phyloP scores from a whole-genome alignment of 2,888 invertebrate genomes.

The Apamea monoglypha region DNA sequence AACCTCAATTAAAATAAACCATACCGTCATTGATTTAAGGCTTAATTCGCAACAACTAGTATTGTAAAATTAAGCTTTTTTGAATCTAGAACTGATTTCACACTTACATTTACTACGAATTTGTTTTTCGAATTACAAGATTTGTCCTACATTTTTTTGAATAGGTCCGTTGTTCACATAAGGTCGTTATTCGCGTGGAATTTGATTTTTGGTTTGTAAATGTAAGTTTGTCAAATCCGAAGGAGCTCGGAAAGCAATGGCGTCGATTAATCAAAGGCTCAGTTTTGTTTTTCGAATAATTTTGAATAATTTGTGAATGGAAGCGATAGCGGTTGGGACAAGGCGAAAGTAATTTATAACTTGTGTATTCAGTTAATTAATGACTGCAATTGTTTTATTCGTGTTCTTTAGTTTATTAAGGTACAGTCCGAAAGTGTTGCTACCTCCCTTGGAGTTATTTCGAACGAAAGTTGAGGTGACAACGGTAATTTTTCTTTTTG shows the following conservation, averaged over 20 bases:
- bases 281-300: slow-evolving; percentile 81
- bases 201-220: slow-evolving; percentile 31
- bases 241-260: slow-evolving; percentile 77
- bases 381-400: slow-evolving; percentile 77
- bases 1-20: slow-evolving; percentile 58
- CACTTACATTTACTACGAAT: slow-evolving; percentile 71
- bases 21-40: slow-evolving; percentile 48
- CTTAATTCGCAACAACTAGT: slow-evolving; percentile 51
- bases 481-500: slow-evolving; percentile 22
- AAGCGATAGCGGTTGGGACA: slow-evolving; percentile 77
- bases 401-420: slow-evolving; percentile 72
- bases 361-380: slow-evolving; percentile 81
- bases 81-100: slow-evolving; percentile 70
- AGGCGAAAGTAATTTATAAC: slow-evolving; percentile 81
- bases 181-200: slow-evolving; percentile 55
- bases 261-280: slow-evolving; percentile 79
- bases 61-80: slow-evolving; percentile 58
- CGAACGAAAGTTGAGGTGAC: slow-evolving; percentile 63
- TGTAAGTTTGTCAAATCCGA: slow-evolving; percentile 65
- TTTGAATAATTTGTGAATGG: slow-evolving; percentile 86
- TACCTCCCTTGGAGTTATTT: slow-evolving; percentile 59
- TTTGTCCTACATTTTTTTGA: slow-evolving; percentile 34
- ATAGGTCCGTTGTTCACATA: slow-evolving; percentile 53
- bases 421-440: slow-evolving; percentile 61
- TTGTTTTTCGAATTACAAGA: slow-evolving; percentile 60